A percentile compares a stretch with the other conserved stretches of the same genome.
Evolutionary conservation across 2,797 vertebrate genomes (phyloP).

Genomic region (Gallinago stenura): DNA sequence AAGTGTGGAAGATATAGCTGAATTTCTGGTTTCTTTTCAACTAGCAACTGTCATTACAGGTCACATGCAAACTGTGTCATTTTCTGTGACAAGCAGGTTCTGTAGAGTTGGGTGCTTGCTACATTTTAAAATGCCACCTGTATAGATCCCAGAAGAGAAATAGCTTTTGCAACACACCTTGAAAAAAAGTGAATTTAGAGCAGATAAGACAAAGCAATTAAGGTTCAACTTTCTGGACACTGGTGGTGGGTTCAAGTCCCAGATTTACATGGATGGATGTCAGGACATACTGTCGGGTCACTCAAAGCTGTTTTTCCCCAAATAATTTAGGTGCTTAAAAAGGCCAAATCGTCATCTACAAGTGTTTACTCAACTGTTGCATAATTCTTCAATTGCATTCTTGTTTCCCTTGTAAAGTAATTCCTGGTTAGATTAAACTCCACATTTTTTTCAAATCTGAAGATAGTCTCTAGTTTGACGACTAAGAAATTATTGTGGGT

Average conservation of each 20-base stretch:
- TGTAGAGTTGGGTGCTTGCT: slow-evolving; percentile 33
- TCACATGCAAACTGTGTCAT: slow-evolving; percentile 72
- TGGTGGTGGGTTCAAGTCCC: background rate
- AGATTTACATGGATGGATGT: background rate
- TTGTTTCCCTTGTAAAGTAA: background rate
- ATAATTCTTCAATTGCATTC: background rate
- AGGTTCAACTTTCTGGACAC: background rate
- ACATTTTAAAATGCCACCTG: slow-evolving; percentile 69
- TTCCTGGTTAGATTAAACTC: background rate
- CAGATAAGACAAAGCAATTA: background rate
- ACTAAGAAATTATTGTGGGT: background rate
- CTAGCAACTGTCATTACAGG: slow-evolving; percentile 66
- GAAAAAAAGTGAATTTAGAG: background rate
- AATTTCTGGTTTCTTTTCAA: slow-evolving; percentile 74
- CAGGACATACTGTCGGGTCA: background rate
- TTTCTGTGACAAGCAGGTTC: slow-evolving; percentile 74
- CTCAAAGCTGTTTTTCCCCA: background rate
- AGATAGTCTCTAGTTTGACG: background rate
- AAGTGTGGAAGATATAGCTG: slow-evolving; percentile 77
- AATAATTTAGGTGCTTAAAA: background rate
- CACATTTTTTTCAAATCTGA: background rate
- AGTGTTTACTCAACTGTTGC: background rate
- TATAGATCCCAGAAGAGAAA: slow-evolving; percentile 42
- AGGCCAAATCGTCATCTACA: background rate
- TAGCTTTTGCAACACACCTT: slow-evolving; percentile 58